Conservation (phyloP, 2,113 vertebrate species). For the Phyllostomus hastatus region DNA sequence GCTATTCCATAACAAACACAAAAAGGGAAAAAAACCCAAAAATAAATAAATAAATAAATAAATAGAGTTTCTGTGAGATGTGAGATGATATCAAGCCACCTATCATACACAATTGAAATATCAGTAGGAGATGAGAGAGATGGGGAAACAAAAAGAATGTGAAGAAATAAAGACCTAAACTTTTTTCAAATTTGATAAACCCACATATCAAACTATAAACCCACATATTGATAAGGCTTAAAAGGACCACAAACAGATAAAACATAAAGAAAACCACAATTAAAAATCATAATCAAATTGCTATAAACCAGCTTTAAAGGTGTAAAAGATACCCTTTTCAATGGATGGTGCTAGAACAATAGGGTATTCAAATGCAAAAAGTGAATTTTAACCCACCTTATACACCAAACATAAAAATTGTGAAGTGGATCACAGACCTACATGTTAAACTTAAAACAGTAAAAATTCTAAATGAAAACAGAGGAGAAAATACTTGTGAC, state of each 20-base stretch:
- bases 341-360: not conserved
- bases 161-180: not conserved
- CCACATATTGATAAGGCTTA: not conserved
- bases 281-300: not conserved
- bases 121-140: not conserved
- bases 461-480: not conserved
- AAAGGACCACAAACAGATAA: not conserved
- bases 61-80: not conserved
- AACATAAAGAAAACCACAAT: not conserved
- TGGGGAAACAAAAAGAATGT: not conserved
- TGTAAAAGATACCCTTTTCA: not conserved
- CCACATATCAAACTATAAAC: not conserved
- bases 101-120: not conserved
- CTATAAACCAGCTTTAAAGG: not conserved
- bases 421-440: not conserved
- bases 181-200: not conserved
- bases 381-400: not conserved
- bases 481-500: not conserved
- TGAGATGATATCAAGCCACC: not conserved
- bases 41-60: not conserved
- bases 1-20: not conserved
- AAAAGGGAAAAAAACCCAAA: not conserved
- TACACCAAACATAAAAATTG: not conserved
- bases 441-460: not conserved
- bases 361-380: not conserved